Conservation (phyloP, 2,888 invertebrate genomes). For the Uloborus plumipes region DNA sequence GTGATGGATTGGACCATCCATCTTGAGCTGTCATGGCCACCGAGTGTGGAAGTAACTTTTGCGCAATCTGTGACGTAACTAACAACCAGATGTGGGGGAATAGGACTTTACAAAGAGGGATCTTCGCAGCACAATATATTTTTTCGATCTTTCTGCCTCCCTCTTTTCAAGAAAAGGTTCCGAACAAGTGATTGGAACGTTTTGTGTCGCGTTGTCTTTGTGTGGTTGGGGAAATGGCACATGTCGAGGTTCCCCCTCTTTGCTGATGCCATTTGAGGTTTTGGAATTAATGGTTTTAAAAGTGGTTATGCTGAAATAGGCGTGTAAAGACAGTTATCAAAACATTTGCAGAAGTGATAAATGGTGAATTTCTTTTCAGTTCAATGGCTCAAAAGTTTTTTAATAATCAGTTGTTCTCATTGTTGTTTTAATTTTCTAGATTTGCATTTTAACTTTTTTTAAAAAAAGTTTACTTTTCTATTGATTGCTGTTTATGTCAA, state of each 20-base stretch:
- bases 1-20: slow-evolving; percentile 36
- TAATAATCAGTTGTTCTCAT: too few relatives aligned
- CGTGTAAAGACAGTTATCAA: slow-evolving; percentile 14
- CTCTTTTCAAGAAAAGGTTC: neutral
- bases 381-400: too few relatives aligned
- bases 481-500: too few relatives aligned
- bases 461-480: too few relatives aligned
- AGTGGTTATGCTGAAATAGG: slow-evolving; percentile 26
- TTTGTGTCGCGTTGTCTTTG: neutral
- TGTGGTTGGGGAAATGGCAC: neutral
- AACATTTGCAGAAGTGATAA: slow-evolving; percentile 10
- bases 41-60: neutral
- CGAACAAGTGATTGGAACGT: neutral
- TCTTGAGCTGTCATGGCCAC: slow-evolving; percentile 14
- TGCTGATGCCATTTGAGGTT: neutral
- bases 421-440: too few relatives aligned
- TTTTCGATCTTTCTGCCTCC: neutral
- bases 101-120: neutral
- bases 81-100: slow-evolving; percentile 35
- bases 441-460: too few relatives aligned
- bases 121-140: too few relatives aligned
- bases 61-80: slow-evolving; percentile 31
- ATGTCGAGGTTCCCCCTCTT: neutral
- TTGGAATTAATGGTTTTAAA: slow-evolving; percentile 45
- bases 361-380: neutral